phyloP scores from a whole-genome alignment of 1,140 invertebrate genomes.

The Drosophila funebris region DNA sequence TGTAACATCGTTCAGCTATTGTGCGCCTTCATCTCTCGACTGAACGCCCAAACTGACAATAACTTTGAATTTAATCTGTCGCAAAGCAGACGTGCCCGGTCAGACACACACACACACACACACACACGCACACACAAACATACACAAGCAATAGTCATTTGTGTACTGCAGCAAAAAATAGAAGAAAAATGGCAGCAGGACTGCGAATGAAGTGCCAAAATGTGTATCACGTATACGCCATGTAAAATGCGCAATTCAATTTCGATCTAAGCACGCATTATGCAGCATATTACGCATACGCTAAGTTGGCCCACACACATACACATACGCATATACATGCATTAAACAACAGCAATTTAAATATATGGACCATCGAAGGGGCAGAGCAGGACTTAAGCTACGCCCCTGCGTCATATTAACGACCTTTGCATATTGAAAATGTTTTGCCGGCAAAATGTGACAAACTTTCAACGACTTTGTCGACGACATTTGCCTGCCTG shows the following conservation, averaged over 20 bases:
- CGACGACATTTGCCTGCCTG: conserved; percentile 12
- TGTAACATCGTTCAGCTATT: conserved; percentile 17
- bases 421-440: conserved; percentile 79
- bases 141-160: conserved; percentile 35
- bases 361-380: conserved; percentile 5
- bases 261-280: conserved; percentile 79
- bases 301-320: conserved; percentile 31
- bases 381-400: background rate
- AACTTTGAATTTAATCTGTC: conserved; percentile 45
- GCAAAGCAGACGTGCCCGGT: conserved; percentile 42
- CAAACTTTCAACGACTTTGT: conserved; percentile 74
- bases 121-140: background rate
- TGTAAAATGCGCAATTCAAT: conserved; percentile 79
- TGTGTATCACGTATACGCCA: conserved; percentile 73
- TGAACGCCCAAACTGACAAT: conserved; percentile 37
- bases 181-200: background rate
- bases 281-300: conserved; percentile 79
- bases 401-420: conserved; percentile 61
- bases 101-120: conserved; percentile 9
- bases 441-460: conserved; percentile 71
- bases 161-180: conserved; percentile 56
- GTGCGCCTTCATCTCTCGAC: conserved; percentile 17
- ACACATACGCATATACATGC: background rate
- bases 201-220: conserved; percentile 17
- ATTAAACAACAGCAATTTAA: conserved; percentile 58